Conservation (phyloP, 1,140 invertebrate species). For the Thaumetopoea pityocampa region DNA sequence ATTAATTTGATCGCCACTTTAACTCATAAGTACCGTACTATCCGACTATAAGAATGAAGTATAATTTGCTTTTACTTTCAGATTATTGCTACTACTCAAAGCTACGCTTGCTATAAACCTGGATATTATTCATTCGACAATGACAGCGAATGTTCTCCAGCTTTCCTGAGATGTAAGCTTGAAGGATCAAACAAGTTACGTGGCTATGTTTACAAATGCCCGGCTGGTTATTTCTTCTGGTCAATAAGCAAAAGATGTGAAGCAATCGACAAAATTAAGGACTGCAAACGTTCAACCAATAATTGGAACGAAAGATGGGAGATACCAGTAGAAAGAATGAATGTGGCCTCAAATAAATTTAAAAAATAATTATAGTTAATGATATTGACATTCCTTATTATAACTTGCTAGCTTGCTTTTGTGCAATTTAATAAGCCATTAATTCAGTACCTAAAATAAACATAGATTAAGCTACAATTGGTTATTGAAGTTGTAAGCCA, state of each 20-base stretch:
- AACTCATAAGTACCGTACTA: too few species aligned
- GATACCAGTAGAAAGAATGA: slow-evolving; percentile 73
- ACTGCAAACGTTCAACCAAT: slow-evolving; percentile 72
- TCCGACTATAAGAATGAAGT: too few species aligned
- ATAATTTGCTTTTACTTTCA: slow-evolving; percentile 68
- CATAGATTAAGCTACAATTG: too few species aligned
- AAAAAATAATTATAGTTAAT: too few species aligned
- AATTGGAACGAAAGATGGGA: slow-evolving; percentile 68
- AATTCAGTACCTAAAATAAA: too few species aligned
- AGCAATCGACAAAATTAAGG: slow-evolving; percentile 75
- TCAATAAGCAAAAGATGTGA: slow-evolving; percentile 86
- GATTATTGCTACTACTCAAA: slow-evolving; percentile 76
- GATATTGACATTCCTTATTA: too few species aligned
- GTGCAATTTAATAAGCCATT: too few species aligned
- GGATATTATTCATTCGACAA: slow-evolving; percentile 83
- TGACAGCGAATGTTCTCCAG: slow-evolving; percentile 80
- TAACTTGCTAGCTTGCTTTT: too few species aligned
- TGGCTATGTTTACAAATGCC: slow-evolving; percentile 86
- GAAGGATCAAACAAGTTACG: slow-evolving; percentile 75
- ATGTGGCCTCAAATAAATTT: too few species aligned
- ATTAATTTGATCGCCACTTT: too few species aligned
- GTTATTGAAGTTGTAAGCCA: too few species aligned
- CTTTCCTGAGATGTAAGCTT: slow-evolving; percentile 84
- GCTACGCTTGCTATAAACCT: slow-evolving; percentile 79
- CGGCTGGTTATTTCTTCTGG: slow-evolving; percentile 85